phyloP scores from a whole-genome alignment of 92 coral and sea anemone genomes.

The Paramuricea clavata region DNA sequence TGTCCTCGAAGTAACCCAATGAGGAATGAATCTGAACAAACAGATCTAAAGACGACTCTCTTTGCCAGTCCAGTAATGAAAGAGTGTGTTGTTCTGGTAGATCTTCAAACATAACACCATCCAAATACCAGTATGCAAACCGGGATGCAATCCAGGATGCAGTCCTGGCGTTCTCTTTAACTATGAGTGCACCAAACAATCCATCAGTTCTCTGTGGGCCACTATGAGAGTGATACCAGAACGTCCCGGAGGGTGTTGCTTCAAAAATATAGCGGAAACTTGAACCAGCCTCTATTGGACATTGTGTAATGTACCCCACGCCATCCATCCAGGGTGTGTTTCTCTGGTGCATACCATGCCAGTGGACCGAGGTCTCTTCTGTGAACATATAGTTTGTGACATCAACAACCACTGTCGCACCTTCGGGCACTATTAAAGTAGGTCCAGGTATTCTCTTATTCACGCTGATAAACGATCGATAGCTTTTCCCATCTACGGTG shows the following conservation, averaged over 20 bases:
- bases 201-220: slow-evolving; percentile 85
- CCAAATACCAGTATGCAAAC: too few species aligned
- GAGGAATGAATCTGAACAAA: slow-evolving; percentile 48
- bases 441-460: slow-evolving; percentile 88
- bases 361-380: slow-evolving; percentile 79
- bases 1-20: slow-evolving; percentile 60
- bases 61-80: slow-evolving; percentile 69
- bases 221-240: slow-evolving; percentile 90
- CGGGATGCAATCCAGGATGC: too few species aligned
- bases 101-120: slow-evolving; percentile 51
- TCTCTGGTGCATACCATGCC: slow-evolving; percentile 84
- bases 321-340: slow-evolving; percentile 91
- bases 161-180: slow-evolving; percentile 1
- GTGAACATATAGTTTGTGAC: slow-evolving; percentile 69
- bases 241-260: slow-evolving; percentile 83
- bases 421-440: slow-evolving; percentile 74
- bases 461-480: slow-evolving; percentile 69
- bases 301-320: slow-evolving; percentile 54
- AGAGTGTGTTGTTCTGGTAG: slow-evolving; percentile 60
- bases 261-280: slow-evolving; percentile 77
- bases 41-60: slow-evolving; percentile 67
- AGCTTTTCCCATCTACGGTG: slow-evolving; percentile 68
- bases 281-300: slow-evolving; percentile 30
- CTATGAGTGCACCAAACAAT: slow-evolving; percentile 78
- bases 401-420: slow-evolving; percentile 63